phyloP scores from a whole-genome alignment of 2,888 invertebrate genomes.

The Metopia argyrocephala region DNA sequence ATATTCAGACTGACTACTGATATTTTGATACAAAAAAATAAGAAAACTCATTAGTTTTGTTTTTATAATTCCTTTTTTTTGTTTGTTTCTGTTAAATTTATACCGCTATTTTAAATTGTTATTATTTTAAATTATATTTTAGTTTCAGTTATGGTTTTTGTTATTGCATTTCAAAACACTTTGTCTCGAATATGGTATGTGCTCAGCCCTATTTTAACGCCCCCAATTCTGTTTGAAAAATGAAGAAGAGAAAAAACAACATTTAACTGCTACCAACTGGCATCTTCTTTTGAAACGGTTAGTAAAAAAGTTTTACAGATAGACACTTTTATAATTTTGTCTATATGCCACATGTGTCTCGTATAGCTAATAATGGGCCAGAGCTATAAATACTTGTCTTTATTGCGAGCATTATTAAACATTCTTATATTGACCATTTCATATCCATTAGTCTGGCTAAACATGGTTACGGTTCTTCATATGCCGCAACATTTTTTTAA shows the following conservation, averaged over 20 bases:
- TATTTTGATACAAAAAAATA: conserved; percentile 17
- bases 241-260: too few species aligned
- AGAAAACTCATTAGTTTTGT: conserved; percentile 26
- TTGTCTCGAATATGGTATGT: conserved; percentile 69
- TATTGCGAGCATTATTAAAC: conserved; percentile 36
- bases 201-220: conserved; percentile 77
- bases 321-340: background rate
- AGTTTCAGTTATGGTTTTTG: too few species aligned
- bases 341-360: background rate
- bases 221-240: conserved; percentile 57
- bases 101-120: conserved; percentile 23
- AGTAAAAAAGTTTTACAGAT: background rate
- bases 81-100: too few species aligned
- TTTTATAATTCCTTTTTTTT: too few species aligned
- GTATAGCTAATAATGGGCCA: background rate
- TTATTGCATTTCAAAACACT: conserved; percentile 7
- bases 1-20: too few species aligned
- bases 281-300: background rate
- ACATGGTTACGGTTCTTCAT: conserved; percentile 17
- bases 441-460: conserved; percentile 38
- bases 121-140: too few species aligned
- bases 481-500: conserved; percentile 65
- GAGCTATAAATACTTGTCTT: background rate
- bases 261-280: background rate
- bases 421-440: conserved; percentile 33